Evolutionary conservation across 2,113 vertebrate genomes (phyloP), one percentile per base, ranked within the genome.

Genomic region (Crotophaga sulcirostris): DNA sequence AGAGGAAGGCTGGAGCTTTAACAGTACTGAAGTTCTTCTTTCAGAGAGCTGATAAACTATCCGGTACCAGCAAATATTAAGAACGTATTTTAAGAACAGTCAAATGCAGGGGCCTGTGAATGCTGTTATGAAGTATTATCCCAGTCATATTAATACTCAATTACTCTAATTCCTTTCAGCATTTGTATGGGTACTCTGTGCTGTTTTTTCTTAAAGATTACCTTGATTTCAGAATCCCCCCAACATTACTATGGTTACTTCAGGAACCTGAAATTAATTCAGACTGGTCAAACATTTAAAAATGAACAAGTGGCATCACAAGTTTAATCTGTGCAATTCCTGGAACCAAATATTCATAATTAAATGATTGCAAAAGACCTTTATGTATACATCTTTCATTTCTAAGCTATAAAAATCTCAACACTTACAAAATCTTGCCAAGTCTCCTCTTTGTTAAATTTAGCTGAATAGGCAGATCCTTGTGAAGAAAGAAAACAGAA

Each of bases 401-500:
- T 90, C 89, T 89, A 89, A 96, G 44, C 94, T 97, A 97, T 96
- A 97, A 97, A 98, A 97, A 93, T 87, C 92, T 95, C 93, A 97
- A 95, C 85, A 87, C 87, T 94, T 95, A 86, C 80, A 95, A 94
- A 96, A 90, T 79, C 90, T 95, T 85, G 95, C 93, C 92, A 96
- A 96, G 88, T 75, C 74, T 84, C 81, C 52, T 76, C 69, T 96
- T 94, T 84, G 67, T 92, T 83, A 77, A 93, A 70, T 84, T 96
- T 89, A 97, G 92, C 92, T 97, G 94, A 94, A 87, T 47, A 93
- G 88, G 69, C 91, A 97, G 94, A 97, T 95, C 87, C 78, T 80
- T 68, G 72, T 88, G 91, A 94, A 54, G 87, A 84, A 90, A 87
- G 67, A 86, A 79, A 89, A 84, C 66, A 96, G 77, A 88, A 96